Percentiles rank a stretch among this genome's conserved stretches.
Evolutionary conservation across 2,888 invertebrate species (phyloP).

Genomic region (Noctua fimbriata): DNA sequence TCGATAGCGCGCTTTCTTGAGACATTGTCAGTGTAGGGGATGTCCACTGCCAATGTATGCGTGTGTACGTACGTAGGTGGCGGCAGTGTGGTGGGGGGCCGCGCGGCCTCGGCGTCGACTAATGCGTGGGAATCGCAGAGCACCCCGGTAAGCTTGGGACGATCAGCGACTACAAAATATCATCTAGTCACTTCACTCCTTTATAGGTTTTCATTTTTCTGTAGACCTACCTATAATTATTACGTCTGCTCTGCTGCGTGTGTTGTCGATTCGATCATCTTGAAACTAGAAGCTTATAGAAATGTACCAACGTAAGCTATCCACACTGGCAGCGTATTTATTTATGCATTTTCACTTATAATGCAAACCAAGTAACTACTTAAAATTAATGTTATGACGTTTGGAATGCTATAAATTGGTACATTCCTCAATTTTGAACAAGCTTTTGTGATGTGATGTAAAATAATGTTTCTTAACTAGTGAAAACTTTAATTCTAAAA

Average conservation of each 20-base stretch:
- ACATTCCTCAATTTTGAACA: slow-evolving; percentile 84
- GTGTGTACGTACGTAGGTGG: slow-evolving; percentile 89
- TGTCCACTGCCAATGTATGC: slow-evolving; percentile 80
- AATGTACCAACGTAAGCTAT: slow-evolving; percentile 80
- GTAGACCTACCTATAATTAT: slow-evolving; percentile 86
- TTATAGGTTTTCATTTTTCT: slow-evolving; percentile 88
- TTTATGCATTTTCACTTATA: slow-evolving; percentile 13
- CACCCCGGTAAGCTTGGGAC: slow-evolving; percentile 88
- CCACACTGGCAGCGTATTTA: slow-evolving; percentile 27
- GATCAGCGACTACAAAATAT: slow-evolving; percentile 79
- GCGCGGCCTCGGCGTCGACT: slow-evolving; percentile 82
- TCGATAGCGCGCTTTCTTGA: slow-evolving; percentile 45
- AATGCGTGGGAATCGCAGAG: slow-evolving; percentile 86
- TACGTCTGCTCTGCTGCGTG: slow-evolving; percentile 90
- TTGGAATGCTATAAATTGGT: slow-evolving; percentile 74
- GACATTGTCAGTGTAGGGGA: slow-evolving; percentile 69
- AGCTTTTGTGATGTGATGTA: slow-evolving; percentile 90
- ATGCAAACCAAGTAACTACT: slow-evolving; percentile 1
- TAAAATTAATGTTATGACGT: background rate
- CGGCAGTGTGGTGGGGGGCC: slow-evolving; percentile 86
- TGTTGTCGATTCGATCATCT: slow-evolving; percentile 87
- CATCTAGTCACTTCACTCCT: slow-evolving; percentile 85
- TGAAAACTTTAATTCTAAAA: slow-evolving; percentile 70
- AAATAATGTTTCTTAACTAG: slow-evolving; percentile 79
- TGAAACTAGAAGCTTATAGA: slow-evolving; percentile 86